Percentiles rank a stretch among this genome's conserved stretches.
phyloP scores from a whole-genome alignment of 2,113 vertebrate genomes.

The Rana temporaria region DNA sequence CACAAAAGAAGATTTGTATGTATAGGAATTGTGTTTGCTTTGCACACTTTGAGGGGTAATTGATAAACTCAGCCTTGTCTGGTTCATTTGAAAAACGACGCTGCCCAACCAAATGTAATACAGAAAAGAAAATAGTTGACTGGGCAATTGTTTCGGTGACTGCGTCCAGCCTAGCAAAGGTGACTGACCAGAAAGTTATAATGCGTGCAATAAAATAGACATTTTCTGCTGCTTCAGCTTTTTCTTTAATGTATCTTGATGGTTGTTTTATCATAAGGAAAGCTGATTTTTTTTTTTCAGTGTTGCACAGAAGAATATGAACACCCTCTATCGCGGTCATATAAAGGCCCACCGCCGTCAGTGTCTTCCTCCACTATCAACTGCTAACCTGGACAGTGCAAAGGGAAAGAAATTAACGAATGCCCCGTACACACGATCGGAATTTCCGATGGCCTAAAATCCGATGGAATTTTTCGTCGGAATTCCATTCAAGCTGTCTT shows the following conservation, averaged over 20 bases:
- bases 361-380: too few species aligned
- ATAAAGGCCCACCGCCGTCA: too few species aligned
- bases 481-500: too few species aligned
- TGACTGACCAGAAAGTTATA: not conserved
- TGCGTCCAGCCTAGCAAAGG: not conserved
- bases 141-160: constrained; percentile 18
- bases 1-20: too few species aligned
- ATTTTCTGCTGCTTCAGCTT: not conserved
- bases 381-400: too few species aligned
- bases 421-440: too few species aligned
- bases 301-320: too few species aligned
- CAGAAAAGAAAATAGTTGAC: not conserved
- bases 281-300: not conserved
- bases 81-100: not conserved
- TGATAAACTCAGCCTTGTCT: not conserved
- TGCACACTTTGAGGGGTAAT: not conserved
- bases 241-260: not conserved
- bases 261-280: not conserved
- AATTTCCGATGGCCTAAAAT: too few species aligned
- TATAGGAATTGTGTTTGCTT: not conserved
- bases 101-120: not conserved
- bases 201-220: not conserved
- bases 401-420: too few species aligned
- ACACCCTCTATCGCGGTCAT: too few species aligned
- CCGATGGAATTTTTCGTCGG: too few species aligned